A percentile compares a stretch with the other conserved stretches of the same genome.
These are phyloP conservation scores for Bombus sylvicola DNA, from an alignment of 1,140 invertebrate genomes.

Conservation along the genomic window DNA sequence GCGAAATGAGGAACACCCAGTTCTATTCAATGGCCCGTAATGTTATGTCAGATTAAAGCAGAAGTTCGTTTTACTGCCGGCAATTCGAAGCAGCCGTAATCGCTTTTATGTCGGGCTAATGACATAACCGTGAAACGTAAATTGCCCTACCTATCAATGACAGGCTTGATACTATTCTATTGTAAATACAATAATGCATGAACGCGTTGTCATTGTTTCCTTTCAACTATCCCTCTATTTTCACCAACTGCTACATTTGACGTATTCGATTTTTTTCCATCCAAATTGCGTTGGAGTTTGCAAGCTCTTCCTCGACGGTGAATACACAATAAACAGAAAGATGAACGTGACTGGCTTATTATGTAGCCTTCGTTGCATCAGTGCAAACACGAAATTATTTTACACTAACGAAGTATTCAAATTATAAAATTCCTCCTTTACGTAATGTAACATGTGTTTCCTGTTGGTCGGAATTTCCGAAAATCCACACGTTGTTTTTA, in stretches of 20 bases:
- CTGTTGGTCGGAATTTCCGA: background rate
- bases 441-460: no score
- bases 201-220: background rate
- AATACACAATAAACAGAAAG: background rate
- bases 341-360: background rate
- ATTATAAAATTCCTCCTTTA: background rate
- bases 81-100: slow-evolving; percentile 58
- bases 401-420: background rate
- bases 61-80: slow-evolving; percentile 67
- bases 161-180: background rate
- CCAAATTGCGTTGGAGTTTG: background rate
- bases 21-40: slow-evolving; percentile 42
- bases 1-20: slow-evolving; percentile 44
- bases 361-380: background rate
- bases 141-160: slow-evolving; percentile 29
- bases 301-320: no score
- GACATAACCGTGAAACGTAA: slow-evolving; percentile 54
- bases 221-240: background rate
- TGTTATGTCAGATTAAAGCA: slow-evolving; percentile 68
- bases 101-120: slow-evolving; percentile 50
- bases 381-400: background rate
- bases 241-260: background rate
- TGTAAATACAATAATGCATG: background rate
- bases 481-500: background rate
- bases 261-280: background rate